Percentiles rank a stretch among this genome's conserved stretches.
phyloP scores from a whole-genome alignment of 2,113 vertebrate genomes.

The Dryoscopus gambensis region DNA sequence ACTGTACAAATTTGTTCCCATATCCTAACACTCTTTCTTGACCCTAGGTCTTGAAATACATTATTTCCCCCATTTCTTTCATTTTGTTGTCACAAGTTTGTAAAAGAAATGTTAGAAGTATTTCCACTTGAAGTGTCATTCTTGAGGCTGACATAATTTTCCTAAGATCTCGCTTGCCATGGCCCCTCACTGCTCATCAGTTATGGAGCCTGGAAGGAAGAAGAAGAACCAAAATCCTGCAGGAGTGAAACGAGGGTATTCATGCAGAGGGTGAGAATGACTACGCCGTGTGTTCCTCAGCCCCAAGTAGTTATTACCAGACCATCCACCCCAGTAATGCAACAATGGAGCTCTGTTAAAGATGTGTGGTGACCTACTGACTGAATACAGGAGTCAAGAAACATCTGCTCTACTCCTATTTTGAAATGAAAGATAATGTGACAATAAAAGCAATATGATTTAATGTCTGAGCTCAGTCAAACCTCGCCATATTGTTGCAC shows the following conservation, averaged over 20 bases:
- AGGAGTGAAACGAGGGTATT: constrained; percentile 23
- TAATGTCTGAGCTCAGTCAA: constrained; percentile 33
- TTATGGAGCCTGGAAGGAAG: neutral
- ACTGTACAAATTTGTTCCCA: neutral
- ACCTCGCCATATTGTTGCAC: neutral
- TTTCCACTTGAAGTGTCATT: neutral
- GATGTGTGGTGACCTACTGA: constrained; percentile 14
- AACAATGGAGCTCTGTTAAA: constrained; percentile 61
- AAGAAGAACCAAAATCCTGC: constrained; percentile 14
- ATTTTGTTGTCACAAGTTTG: neutral
- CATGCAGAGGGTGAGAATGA: neutral
- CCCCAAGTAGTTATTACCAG: neutral
- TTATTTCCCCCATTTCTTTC: neutral
- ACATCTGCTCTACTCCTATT: constrained; percentile 57
- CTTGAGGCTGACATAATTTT: neutral
- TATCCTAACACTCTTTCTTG: neutral
- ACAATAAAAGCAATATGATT: constrained; percentile 55
- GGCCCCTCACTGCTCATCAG: neutral
- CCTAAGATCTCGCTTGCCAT: neutral
- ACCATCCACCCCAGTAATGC: neutral
- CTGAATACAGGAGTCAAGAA: constrained; percentile 48
- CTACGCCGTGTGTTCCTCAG: neutral
- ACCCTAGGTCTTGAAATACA: neutral
- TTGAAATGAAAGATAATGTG: constrained; percentile 45
- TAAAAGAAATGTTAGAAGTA: neutral